Base-by-base conservation (phyloP, 2,888 invertebrate species). In the Melinopterus prodromus region DNA sequence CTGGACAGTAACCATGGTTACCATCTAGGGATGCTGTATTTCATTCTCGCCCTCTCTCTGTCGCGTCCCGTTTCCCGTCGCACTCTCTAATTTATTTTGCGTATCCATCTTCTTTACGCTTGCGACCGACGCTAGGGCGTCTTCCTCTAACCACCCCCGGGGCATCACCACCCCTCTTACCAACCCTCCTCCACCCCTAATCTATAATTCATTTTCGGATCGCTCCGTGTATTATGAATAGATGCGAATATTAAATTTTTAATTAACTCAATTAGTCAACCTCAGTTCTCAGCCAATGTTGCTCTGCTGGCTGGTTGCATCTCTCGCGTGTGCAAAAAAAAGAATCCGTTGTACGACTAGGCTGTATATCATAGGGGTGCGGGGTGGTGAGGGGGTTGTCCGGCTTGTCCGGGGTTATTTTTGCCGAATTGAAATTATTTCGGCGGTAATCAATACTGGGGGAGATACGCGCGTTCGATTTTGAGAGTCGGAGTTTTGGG, bases 161-260 rank as follows among this genome's bases (percentile, higher is more conserved):
- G 36, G 74, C 12, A 53, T 12, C 72, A 6, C 36, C 37, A n/a
- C 16, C 36, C 70, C 70, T 7, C 70, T 70, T 35, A 7, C 6
- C 26, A 36, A 72, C 69, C 78, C 69, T 78, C 16, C 35, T 7
- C 26, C 71, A 72, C 71, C 38, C 72, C 74, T 85, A 86, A 87
- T 87, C 86, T 86, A 87, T 88, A 87, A 88, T 88, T 88, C 86
- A 87, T 87, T 86, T 86, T 86, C 86, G 83, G 82, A 84, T 83
- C 83, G 83, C 81, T 77, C 26, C 70, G 79, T 81, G 70, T 84
- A 84, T 85, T 85, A 84, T 85, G 85, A 85, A 86, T 84, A 85
- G 84, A 85, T 84, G 84, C 81, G 82, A 84, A 85, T 85, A 85
- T 85, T 84, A 84, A 83, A 84, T 85, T 86, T 86, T 86, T 85